Conservation (phyloP, 2,797 vertebrate species). For the Danio aesculapii region DNA sequence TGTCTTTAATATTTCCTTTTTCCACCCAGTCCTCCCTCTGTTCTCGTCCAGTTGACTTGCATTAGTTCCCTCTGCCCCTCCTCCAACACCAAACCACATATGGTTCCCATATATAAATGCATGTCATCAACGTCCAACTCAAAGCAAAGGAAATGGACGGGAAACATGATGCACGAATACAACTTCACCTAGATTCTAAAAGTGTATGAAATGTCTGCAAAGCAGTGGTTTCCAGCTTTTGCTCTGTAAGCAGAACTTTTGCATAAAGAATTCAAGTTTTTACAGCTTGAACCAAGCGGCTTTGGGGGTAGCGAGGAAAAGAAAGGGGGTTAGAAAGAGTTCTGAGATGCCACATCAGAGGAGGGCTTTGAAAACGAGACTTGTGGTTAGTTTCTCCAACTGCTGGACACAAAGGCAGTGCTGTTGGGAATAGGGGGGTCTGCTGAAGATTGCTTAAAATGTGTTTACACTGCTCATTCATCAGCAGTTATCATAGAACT, state of each 20-base stretch:
- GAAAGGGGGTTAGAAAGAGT: slow-evolving; percentile 57
- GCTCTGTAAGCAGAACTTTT: slow-evolving; percentile 16
- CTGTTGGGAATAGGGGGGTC: slow-evolving; percentile 56
- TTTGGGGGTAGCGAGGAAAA: slow-evolving; percentile 18
- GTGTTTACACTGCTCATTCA: slow-evolving; percentile 71
- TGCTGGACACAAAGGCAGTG: slow-evolving; percentile 68
- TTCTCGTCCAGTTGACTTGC: slow-evolving; percentile 15
- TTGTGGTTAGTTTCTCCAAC: slow-evolving; percentile 57
- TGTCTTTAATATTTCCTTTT: slow-evolving; percentile 16
- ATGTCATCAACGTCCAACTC: slow-evolving; percentile 67
- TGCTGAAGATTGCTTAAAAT: slow-evolving; percentile 61
- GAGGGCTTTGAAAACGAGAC: slow-evolving; percentile 66
- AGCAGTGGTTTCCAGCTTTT: slow-evolving; percentile 21
- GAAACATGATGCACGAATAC: not conserved
- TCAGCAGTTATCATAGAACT: slow-evolving; percentile 51
- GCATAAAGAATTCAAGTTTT: slow-evolving; percentile 20
- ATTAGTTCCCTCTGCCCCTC: slow-evolving; percentile 16
- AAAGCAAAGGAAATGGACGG: slow-evolving; percentile 16
- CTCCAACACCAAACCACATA: slow-evolving; percentile 54
- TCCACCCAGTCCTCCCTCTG: not conserved
- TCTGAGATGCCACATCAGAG: slow-evolving; percentile 52
- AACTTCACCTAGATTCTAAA: not conserved
- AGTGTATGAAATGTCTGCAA: not conserved
- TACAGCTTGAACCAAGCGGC: slow-evolving; percentile 36
- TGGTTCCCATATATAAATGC: slow-evolving; percentile 75